Evolutionary conservation across 2,888 invertebrate species (phyloP).

Genomic region (Junonia oenone): DNA sequence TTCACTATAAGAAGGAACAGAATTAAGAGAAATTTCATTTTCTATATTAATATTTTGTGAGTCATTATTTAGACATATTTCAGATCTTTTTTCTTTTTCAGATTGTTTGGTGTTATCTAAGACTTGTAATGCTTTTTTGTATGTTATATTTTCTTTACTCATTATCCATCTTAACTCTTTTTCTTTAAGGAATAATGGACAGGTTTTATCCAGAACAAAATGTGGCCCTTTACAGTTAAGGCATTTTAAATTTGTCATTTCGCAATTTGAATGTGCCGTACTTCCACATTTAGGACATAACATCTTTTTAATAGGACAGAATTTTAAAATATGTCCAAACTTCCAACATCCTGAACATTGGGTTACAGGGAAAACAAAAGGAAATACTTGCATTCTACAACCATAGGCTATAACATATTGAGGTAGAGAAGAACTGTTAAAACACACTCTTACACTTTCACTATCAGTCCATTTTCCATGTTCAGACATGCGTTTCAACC

Average conservation of each 20-base stretch:
- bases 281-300: slow-evolving; percentile 19
- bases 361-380: slow-evolving; percentile 4
- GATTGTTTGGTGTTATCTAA: background rate
- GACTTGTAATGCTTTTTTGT: slow-evolving; percentile 10
- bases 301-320: slow-evolving; percentile 10
- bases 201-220: slow-evolving; percentile 15
- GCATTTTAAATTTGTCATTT: slow-evolving; percentile 9
- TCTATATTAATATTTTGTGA: background rate
- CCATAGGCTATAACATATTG: slow-evolving; percentile 5
- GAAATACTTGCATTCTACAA: slow-evolving; percentile 8
- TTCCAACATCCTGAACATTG: slow-evolving; percentile 16
- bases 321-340: slow-evolving; percentile 7
- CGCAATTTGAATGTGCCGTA: background rate
- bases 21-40: background rate
- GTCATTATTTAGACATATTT: background rate
- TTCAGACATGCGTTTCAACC: slow-evolving; percentile 10
- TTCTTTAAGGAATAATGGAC: slow-evolving; percentile 20
- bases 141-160: slow-evolving; percentile 20
- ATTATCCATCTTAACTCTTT: slow-evolving; percentile 19
- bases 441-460: slow-evolving; percentile 5
- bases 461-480: slow-evolving; percentile 7
- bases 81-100: background rate
- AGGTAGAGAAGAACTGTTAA: slow-evolving; percentile 7
- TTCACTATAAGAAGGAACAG: background rate
- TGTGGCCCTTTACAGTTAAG: slow-evolving; percentile 24